Conservation (phyloP, 2,888 invertebrate species). For the Tridacna gigas region DNA sequence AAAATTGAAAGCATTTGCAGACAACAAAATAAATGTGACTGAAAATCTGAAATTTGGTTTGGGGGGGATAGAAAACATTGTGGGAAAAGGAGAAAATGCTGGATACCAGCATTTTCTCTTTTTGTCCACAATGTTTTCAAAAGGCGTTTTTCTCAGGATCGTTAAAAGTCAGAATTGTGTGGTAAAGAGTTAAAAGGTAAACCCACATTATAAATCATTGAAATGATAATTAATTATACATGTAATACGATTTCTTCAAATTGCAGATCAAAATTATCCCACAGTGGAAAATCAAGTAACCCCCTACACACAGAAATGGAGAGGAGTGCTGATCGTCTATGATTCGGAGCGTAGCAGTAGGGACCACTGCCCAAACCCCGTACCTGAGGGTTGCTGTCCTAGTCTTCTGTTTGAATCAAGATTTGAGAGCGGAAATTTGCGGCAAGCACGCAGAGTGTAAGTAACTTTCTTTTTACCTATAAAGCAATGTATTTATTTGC, state of each 20-base stretch:
- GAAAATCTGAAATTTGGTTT: too few relatives aligned
- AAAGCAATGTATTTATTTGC: too few relatives aligned
- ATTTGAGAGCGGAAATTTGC: slow-evolving; percentile 84
- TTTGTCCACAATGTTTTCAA: too few relatives aligned
- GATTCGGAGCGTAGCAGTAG: slow-evolving; percentile 82
- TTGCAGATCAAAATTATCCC: slow-evolving; percentile 69
- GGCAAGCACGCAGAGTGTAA: slow-evolving; percentile 83
- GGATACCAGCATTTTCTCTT: too few relatives aligned
- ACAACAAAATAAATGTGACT: too few relatives aligned
- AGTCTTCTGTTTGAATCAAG: slow-evolving; percentile 83
- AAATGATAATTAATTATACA: neutral
- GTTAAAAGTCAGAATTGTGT: too few relatives aligned
- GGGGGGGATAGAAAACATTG: too few relatives aligned
- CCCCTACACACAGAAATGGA: slow-evolving; percentile 78
- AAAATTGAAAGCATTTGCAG: too few relatives aligned
- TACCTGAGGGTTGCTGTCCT: slow-evolving; percentile 81
- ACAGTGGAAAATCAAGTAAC: slow-evolving; percentile 81
- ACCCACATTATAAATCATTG: neutral
- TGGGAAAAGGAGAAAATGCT: too few relatives aligned
- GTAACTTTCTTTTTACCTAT: slow-evolving; percentile 55
- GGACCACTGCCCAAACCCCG: slow-evolving; percentile 76
- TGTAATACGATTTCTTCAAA: neutral
- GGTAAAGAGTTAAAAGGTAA: neutral
- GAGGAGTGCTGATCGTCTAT: slow-evolving; percentile 81
- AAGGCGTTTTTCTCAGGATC: too few relatives aligned